Base-by-base conservation (phyloP, 2,113 vertebrate genomes). In the Hippopotamus amphibius region DNA sequence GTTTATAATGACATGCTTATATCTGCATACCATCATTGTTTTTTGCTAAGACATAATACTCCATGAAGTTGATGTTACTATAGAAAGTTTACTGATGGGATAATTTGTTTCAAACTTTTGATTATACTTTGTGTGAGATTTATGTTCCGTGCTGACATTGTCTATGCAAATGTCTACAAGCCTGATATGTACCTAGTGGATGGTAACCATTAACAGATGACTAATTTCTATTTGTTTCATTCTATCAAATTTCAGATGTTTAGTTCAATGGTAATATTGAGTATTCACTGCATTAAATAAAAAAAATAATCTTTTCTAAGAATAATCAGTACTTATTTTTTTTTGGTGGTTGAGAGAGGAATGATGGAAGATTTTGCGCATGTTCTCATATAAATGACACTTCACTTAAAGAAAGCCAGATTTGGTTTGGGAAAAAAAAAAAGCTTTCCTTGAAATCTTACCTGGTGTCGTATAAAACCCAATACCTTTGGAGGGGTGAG, bases 211-310 rank as follows among this genome's bases (percentile, higher is more conserved):
- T 28, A 82, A 94, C 93, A 96, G 93, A 96, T 1, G 95, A 98
- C 80, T 69, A 14, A 57, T 95, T 96, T 95, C 85, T 97, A 61
- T 17, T 94, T 74, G 80, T 93, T 96, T 97, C 94, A 79, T 93
- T 98, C 96, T 98, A 95, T 85, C 85, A 53, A 48, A 43, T 98
- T 97, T 94, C 90, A 53, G 90, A 82, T 93, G 97, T 98, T 96
- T 97, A 28, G 41, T 96, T 98, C 61, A 74, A n/a, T 98, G 55
- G 79, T 85, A 97, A 97, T 93, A 83, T 96, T 97, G 48, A 94
- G 69, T 86, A 94, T 90, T 96, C 95, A 96, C 77, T 97, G 87
- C 90, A 96, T 98, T 98, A 97, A 98, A 98, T 93, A 96, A 43
- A 96, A 85, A 93, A 13, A 82, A 90, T n/a, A 85, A 71, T 46